These are phyloP conservation scores for Upupa epops DNA, from an alignment of 2,113 vertebrate species.

Conservation along the genomic window DNA sequence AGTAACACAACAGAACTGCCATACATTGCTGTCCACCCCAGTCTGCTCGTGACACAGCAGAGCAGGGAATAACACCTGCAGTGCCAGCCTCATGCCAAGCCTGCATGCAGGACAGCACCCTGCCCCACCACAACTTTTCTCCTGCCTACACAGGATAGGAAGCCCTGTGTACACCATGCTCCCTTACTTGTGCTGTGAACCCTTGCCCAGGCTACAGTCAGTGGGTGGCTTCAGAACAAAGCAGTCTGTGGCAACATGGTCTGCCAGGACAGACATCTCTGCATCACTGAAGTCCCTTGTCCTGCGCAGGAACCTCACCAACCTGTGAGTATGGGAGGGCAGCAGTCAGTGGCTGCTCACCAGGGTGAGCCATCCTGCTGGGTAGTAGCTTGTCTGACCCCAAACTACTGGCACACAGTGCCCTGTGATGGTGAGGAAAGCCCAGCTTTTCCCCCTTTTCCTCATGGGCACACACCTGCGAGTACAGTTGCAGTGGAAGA, in stretches of 20 bases:
- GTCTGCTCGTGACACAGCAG: too few species aligned
- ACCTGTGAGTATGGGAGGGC: conserved; percentile 17
- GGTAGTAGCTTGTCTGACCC: background rate
- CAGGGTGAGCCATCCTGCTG: background rate
- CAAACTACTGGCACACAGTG: too few species aligned
- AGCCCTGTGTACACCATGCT: rapidly evolving
- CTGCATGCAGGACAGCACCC: background rate
- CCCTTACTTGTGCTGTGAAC: background rate
- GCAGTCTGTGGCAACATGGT: conserved; percentile 61
- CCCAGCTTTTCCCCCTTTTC: background rate
- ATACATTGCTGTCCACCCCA: too few species aligned
- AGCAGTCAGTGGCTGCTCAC: background rate
- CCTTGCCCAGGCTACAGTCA: background rate
- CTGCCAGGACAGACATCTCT: conserved; percentile 36
- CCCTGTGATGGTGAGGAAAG: background rate
- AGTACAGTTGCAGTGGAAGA: conserved; percentile 88
- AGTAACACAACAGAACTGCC: background rate
- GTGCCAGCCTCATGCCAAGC: background rate
- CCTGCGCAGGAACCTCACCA: conserved; percentile 66
- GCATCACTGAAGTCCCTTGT: background rate
- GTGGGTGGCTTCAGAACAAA: conserved; percentile 38
- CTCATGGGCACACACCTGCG: conserved; percentile 65
- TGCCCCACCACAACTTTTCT: background rate
- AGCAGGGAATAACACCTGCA: rapidly evolving
- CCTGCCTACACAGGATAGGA: background rate